phyloP scores from a whole-genome alignment of 2,797 vertebrate genomes.

The Peromyscus attwateri region DNA sequence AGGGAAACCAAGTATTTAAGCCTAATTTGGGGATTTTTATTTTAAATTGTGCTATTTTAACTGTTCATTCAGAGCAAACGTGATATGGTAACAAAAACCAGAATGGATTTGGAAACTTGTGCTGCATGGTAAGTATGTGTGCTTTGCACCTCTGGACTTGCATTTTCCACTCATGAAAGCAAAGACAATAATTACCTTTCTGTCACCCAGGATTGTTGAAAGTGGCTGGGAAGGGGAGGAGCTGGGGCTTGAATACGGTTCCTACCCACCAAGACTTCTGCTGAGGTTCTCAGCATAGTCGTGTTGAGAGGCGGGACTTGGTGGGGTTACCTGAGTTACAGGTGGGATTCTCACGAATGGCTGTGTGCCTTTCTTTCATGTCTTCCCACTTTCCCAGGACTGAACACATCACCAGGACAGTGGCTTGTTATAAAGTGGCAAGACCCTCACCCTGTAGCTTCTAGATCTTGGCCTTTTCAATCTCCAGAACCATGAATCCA shows the following conservation, averaged over 20 bases:
- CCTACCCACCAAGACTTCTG: not conserved
- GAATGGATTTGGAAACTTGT: not conserved
- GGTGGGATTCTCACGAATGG: not conserved
- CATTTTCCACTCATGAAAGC: not conserved
- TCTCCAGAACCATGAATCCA: not conserved
- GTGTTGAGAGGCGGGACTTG: no score
- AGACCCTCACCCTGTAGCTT: not conserved
- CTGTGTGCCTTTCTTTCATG: not conserved
- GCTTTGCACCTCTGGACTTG: not conserved
- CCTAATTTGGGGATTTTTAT: constrained; percentile 21
- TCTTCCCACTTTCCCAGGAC: not conserved
- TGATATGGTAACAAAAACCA: not conserved
- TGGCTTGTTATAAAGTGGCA: not conserved
- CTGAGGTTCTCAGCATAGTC: not conserved
- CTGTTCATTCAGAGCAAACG: not conserved
- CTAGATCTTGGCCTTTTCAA: not conserved
- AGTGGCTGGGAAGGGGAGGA: not conserved
- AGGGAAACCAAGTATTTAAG: not conserved
- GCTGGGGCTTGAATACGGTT: not conserved
- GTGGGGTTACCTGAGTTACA: not conserved
- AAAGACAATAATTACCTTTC: not conserved
- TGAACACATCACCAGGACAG: no score
- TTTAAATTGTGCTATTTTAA: constrained; percentile 28
- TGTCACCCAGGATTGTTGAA: not conserved
- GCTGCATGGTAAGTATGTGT: not conserved